Conservation (phyloP, 2,797 vertebrate genomes). For the Salmo trutta region DNA sequence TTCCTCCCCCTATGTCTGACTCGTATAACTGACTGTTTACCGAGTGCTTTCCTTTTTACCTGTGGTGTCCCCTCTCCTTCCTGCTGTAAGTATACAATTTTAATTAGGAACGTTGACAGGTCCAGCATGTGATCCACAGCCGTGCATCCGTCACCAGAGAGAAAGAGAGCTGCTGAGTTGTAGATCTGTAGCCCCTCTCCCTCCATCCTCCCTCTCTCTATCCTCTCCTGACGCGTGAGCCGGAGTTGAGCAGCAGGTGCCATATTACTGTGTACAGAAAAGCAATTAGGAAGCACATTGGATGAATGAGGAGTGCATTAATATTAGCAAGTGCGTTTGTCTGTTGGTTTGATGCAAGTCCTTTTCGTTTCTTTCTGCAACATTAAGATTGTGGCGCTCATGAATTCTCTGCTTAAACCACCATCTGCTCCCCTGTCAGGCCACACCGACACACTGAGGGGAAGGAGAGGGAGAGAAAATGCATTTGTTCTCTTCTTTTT, state of each 20-base stretch:
- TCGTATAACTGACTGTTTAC: slow-evolving; percentile 95
- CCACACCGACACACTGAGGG: slow-evolving; percentile 65
- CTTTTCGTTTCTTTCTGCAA: slow-evolving; percentile 99
- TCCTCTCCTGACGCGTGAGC: slow-evolving; percentile 84
- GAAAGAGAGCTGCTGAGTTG: neutral
- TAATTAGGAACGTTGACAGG: slow-evolving; percentile 99
- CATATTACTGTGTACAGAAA: slow-evolving; percentile 99
- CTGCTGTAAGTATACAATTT: slow-evolving; percentile 95
- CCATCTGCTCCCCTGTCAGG: slow-evolving; percentile 99
- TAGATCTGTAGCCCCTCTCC: slow-evolving; percentile 16
- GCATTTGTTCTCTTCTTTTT: slow-evolving; percentile 15
- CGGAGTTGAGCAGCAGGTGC: slow-evolving; percentile 99
- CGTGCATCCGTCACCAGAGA: slow-evolving; percentile 91
- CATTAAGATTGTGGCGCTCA: slow-evolving; percentile 99
- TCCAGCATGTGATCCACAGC: slow-evolving; percentile 96
- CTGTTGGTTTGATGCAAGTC: slow-evolving; percentile 99
- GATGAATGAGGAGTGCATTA: slow-evolving; percentile 99
- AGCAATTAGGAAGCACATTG: slow-evolving; percentile 99
- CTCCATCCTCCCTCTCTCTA: neutral
- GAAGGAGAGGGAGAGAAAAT: slow-evolving; percentile 45
- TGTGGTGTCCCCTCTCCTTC: slow-evolving; percentile 74
- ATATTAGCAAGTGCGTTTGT: slow-evolving; percentile 99
- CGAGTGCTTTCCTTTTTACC: slow-evolving; percentile 81
- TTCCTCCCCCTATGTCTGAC: slow-evolving; percentile 73
- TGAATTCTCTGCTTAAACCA: slow-evolving; percentile 99